A percentile compares a stretch with the other conserved stretches of the same genome.
phyloP scores from a whole-genome alignment of 2,113 vertebrate species.

The Dipodomys ordii region DNA sequence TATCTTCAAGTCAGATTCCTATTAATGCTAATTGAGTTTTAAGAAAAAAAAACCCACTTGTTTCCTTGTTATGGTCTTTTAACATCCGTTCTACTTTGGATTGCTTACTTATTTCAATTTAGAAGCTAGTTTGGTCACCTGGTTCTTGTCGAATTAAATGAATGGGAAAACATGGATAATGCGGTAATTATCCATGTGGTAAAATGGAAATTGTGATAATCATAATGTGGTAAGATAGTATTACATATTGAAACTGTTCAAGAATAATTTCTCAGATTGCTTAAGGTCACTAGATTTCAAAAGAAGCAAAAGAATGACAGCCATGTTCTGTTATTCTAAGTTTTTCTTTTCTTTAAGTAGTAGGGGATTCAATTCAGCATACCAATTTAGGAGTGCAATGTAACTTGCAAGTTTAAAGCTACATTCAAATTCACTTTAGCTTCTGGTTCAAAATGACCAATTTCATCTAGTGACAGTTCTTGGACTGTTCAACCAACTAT shows the following conservation, averaged over 20 bases:
- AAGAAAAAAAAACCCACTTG: neutral
- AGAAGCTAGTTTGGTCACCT: neutral
- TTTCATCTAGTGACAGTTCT: neutral
- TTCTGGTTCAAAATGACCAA: neutral
- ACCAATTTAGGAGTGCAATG: too few relatives aligned
- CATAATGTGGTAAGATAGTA: neutral
- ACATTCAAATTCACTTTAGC: neutral
- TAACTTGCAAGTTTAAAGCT: conserved; percentile 5
- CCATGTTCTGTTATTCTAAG: too few relatives aligned
- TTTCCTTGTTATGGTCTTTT: neutral
- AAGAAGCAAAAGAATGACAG: neutral
- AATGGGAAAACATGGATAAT: neutral
- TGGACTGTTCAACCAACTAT: neutral
- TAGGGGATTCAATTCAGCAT: too few relatives aligned
- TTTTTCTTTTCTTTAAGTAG: too few relatives aligned
- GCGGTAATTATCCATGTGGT: too few relatives aligned
- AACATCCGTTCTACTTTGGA: neutral
- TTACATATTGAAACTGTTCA: neutral
- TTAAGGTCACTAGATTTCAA: neutral
- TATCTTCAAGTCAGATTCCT: neutral
- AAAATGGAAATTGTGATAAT: too few relatives aligned
- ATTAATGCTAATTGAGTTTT: neutral
- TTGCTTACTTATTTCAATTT: neutral
- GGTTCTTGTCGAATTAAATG: neutral
- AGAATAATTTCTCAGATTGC: neutral